These are phyloP conservation scores for Spialia ferax DNA, from an alignment of 2,888 invertebrate species.

Conservation along the genomic window DNA sequence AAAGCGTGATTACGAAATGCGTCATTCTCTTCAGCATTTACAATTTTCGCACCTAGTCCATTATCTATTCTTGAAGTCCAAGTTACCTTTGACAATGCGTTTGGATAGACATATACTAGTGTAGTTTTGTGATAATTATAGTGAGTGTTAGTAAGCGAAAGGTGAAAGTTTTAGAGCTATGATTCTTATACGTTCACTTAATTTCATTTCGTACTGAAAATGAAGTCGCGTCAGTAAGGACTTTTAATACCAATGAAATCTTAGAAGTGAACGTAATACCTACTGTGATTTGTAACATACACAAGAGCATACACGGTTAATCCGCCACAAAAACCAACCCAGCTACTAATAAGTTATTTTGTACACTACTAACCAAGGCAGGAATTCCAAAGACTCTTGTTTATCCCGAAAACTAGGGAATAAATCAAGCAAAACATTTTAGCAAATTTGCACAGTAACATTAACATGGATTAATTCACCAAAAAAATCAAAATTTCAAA, in stretches of 20 bases:
- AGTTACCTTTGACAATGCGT: slow-evolving; percentile 66
- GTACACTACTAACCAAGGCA: slow-evolving; percentile 92
- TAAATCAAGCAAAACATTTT: slow-evolving; percentile 79
- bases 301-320: slow-evolving; percentile 38
- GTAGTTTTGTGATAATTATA: slow-evolving; percentile 60
- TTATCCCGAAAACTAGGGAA: slow-evolving; percentile 93
- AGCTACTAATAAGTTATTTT: slow-evolving; percentile 70
- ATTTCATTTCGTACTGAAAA: slow-evolving; percentile 22
- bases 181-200: slow-evolving; percentile 4
- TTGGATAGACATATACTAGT: slow-evolving; percentile 58
- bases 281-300: slow-evolving; percentile 22
- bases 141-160: slow-evolving; percentile 77
- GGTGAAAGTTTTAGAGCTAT: slow-evolving; percentile 42
- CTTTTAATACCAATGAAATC: slow-evolving; percentile 17
- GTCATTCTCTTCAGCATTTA: slow-evolving; percentile 71
- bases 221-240: neutral
- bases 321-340: slow-evolving; percentile 51
- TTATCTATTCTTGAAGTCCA: slow-evolving; percentile 87
- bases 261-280: slow-evolving; percentile 13
- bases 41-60: slow-evolving; percentile 80
- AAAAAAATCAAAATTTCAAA: slow-evolving; percentile 37
- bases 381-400: slow-evolving; percentile 92
- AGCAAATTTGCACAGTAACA: slow-evolving; percentile 50
- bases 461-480: slow-evolving; percentile 35
- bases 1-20: slow-evolving; percentile 54